phyloP scores from a whole-genome alignment of 2,888 invertebrate genomes.

The Lutraria lutraria region DNA sequence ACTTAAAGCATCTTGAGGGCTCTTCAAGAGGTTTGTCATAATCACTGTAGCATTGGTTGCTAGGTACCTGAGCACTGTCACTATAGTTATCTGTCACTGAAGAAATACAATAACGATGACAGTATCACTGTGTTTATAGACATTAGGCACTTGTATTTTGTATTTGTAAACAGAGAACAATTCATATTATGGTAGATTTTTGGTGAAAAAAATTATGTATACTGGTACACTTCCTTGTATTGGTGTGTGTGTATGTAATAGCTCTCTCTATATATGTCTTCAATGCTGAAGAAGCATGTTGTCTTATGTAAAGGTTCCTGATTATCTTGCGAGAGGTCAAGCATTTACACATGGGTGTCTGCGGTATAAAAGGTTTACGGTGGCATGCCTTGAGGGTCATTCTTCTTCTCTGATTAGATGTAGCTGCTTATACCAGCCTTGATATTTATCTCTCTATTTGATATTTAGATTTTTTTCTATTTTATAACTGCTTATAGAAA shows the following conservation, averaged over 20 bases:
- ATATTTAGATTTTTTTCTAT: too few species aligned
- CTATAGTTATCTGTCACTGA: neutral
- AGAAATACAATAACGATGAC: neutral
- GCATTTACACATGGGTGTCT: too few species aligned
- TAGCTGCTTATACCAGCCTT: too few species aligned
- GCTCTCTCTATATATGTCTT: too few species aligned
- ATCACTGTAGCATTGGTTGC: constrained; percentile 42
- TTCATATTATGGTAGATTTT: neutral
- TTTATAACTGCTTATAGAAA: too few species aligned
- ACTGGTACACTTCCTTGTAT: neutral
- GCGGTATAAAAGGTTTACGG: too few species aligned
- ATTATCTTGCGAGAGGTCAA: too few species aligned
- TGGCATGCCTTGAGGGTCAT: too few species aligned
- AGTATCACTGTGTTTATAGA: constrained; percentile 31
- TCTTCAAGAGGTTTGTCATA: constrained; percentile 65
- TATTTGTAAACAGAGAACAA: neutral
- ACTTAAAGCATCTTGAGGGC: constrained; percentile 62
- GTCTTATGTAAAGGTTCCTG: too few species aligned
- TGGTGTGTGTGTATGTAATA: neutral
- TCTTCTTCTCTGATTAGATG: too few species aligned
- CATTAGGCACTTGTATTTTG: constrained; percentile 6
- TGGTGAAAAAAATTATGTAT: neutral
- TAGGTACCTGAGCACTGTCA: constrained; percentile 36
- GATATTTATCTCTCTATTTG: too few species aligned
- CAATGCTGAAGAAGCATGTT: too few species aligned